Evolutionary conservation across 2,113 vertebrate species (phyloP), one percentile per base, ranked within the genome.

Genomic region (Lates calcarifer): DNA sequence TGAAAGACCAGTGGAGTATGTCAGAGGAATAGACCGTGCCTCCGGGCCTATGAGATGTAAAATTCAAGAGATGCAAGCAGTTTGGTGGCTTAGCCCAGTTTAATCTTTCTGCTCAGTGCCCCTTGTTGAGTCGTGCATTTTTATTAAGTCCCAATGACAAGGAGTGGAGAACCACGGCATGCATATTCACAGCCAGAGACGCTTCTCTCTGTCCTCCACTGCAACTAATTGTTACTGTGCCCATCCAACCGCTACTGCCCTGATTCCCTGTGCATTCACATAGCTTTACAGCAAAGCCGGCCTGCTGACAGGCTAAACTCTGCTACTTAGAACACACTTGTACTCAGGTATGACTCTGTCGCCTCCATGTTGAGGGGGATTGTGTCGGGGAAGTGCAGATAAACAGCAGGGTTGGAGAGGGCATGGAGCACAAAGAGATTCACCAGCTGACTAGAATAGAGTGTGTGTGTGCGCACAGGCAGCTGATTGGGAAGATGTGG

Each of bases 171-270:
- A 61, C 51, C 47, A 24, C 35, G 3, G 64, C 83, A 86, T 88
- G 84, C 86, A 89, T 88, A 93, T 89, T 92, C 73, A 90, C 81
- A 83, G 43, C n/a, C 61, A 61, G 41, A 69, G 63, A 74, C 10
- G 17, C 63, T 64, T 62, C 63, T 85, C 60, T 35, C 58, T 49
- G 75, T 84, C 83, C 77, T 70, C 55, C 63, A 75, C 74, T 8
- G 43, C 86, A 83, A 81, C 88, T 89, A 85, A 92, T 90, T 85
- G 87, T 91, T 84, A 72, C 65, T 31, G 57, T 83, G 84, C 82
- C 72, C 78, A 79, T 67, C 65, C 74, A 79, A 68, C 72, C 56
- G 43, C 76, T 69, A 15, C 74, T 57, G 68, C 68, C 41, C 56
- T 39, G 37, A 86, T 79, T 81, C 81, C 77, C 70, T 66, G 28